Evolutionary conservation across 1,140 invertebrate species (phyloP).

Genomic region (Calosoma granatense): DNA sequence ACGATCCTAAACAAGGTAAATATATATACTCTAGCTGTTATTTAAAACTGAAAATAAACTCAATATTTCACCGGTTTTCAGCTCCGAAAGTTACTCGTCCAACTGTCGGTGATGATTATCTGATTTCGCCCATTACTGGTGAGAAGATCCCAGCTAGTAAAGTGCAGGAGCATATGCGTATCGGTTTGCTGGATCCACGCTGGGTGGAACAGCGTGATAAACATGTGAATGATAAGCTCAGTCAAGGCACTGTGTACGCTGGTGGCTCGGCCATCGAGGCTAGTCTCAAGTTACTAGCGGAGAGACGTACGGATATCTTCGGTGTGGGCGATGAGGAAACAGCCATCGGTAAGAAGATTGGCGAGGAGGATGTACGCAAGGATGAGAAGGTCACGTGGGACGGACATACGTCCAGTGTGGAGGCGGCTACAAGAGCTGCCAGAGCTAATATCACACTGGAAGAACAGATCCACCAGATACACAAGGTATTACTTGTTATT

Average conservation of each 20-base stretch:
- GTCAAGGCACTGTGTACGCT: neutral
- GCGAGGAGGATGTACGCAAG: conserved; percentile 83
- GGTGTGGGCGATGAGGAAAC: conserved; percentile 98
- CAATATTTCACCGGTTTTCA: conserved; percentile 17
- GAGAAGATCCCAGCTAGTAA: conserved; percentile 95
- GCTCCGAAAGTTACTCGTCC: conserved; percentile 47
- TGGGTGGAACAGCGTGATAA: conserved; percentile 96
- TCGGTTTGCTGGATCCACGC: conserved; percentile 91
- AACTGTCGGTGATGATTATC: conserved; percentile 69
- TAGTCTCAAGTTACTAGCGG: conserved; percentile 90
- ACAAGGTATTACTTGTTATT: conserved; percentile 49
- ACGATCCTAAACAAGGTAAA: conserved; percentile 82
- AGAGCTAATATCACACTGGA: conserved; percentile 92
- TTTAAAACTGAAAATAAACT: conserved; percentile 11
- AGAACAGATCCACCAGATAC: conserved; percentile 95
- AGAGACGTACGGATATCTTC: conserved; percentile 99
- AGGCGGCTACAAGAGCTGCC: conserved; percentile 82
- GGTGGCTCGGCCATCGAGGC: conserved; percentile 75
- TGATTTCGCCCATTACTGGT: conserved; percentile 96
- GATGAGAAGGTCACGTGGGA: conserved; percentile 95
- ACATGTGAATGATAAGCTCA: conserved; percentile 65
- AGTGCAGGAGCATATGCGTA: conserved; percentile 95
- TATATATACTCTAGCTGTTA: conserved; percentile 12
- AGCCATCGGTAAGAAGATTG: conserved; percentile 97
- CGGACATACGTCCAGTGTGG: conserved; percentile 91